Conservation (phyloP, 2,888 invertebrate genomes). For the Pseudococcus viburni region DNA sequence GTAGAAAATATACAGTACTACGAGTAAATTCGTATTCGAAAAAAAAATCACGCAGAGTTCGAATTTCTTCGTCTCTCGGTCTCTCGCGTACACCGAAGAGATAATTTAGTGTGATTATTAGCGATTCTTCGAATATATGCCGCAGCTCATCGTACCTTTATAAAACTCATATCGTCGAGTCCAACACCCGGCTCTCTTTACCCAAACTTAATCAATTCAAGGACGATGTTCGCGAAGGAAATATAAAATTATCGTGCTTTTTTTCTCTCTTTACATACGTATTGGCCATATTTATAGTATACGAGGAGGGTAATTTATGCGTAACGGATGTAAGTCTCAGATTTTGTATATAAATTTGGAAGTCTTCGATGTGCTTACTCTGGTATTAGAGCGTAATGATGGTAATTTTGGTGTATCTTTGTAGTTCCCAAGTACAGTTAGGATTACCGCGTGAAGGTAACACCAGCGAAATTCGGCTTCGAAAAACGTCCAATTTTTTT, state of each 20-base stretch:
- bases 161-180: not conserved
- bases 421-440: not conserved
- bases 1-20: not conserved
- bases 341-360: conserved; percentile 24
- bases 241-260: conserved; percentile 18
- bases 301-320: not conserved
- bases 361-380: conserved; percentile 1
- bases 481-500: not conserved
- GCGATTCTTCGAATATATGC: conserved; percentile 15
- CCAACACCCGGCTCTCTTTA: conserved; percentile 40
- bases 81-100: not conserved
- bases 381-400: conserved; percentile 13
- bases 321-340: conserved; percentile 16
- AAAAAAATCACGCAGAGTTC: conserved; percentile 43
- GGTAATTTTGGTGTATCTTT: not conserved
- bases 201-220: conserved; percentile 13
- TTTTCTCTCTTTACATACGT: not conserved
- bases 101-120: conserved; percentile 33
- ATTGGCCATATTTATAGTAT: conserved; percentile 8
- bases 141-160: not conserved
- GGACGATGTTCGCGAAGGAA: conserved; percentile 42
- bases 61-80: not conserved
- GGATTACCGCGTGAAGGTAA: not conserved
- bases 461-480: not conserved
- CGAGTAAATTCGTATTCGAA: not conserved